These are phyloP conservation scores for Myzus persicae DNA, from an alignment of 1,140 invertebrate species.

Conservation along the genomic window DNA sequence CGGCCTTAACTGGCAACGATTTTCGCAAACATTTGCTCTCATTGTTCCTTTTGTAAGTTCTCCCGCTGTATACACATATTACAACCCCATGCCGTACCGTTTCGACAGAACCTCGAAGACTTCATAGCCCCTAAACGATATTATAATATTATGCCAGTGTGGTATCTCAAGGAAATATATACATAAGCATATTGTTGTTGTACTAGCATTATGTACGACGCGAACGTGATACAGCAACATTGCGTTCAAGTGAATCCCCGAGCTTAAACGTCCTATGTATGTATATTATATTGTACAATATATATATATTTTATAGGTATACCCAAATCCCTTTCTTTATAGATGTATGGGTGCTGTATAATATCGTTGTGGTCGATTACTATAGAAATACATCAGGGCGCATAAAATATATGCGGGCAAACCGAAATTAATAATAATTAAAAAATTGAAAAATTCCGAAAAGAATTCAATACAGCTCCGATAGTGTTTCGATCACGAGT, in stretches of 20 bases:
- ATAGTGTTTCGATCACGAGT: no score
- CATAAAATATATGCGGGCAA: no score
- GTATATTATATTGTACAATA: not conserved
- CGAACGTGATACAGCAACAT: not conserved
- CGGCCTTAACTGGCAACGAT: slow-evolving; percentile 29
- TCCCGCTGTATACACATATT: not conserved
- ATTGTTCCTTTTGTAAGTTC: slow-evolving; percentile 41
- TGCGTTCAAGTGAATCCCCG: not conserved
- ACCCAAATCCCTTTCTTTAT: no score
- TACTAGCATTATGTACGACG: not conserved
- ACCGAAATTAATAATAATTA: no score
- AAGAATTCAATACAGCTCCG: no score
- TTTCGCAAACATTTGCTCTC: slow-evolving; percentile 55
- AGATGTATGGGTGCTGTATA: no score
- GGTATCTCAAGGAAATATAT: slow-evolving; percentile 18
- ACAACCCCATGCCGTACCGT: not conserved
- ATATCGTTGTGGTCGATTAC: no score
- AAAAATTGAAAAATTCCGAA: no score
- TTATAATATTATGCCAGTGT: not conserved
- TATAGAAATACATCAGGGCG: no score
- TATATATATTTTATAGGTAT: not conserved
- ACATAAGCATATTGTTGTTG: not conserved
- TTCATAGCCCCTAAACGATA: slow-evolving; percentile 1
- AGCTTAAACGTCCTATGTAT: not conserved
- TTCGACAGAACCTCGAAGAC: not conserved